Evolutionary conservation across 2,797 vertebrate species (phyloP).

Genomic region (Coranthus polyacanthus): DNA sequence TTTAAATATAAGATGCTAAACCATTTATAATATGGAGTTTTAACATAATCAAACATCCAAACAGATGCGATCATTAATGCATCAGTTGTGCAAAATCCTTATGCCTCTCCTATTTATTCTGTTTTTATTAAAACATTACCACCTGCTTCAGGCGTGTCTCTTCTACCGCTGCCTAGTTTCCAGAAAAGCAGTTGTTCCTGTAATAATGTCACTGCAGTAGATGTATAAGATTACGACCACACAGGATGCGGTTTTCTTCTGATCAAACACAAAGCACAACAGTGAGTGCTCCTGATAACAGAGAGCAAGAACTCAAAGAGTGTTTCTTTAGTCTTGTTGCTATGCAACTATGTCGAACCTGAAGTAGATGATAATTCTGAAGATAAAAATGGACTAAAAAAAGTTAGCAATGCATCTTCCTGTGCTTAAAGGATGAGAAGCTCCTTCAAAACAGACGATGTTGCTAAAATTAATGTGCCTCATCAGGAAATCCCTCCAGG

Average conservation of each 20-base stretch:
- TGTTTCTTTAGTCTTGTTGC: conserved; percentile 71
- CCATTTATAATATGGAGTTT: not conserved
- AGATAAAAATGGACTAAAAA: conserved; percentile 51
- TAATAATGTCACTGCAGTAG: conserved; percentile 33
- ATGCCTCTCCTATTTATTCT: conserved; percentile 9
- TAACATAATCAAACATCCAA: not conserved
- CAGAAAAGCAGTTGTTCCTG: conserved; percentile 29
- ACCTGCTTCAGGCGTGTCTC: conserved; percentile 45
- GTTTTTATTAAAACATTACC: conserved; percentile 14
- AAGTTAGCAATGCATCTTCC: conserved; percentile 44
- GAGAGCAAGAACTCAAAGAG: conserved; percentile 51
- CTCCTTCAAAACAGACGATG: conserved; percentile 26
- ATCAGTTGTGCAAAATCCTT: conserved; percentile 70
- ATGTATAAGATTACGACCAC: conserved; percentile 47
- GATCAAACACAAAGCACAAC: conserved; percentile 67
- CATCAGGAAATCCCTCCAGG: conserved; percentile 46
- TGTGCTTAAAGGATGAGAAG: conserved; percentile 31
- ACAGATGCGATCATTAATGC: not conserved
- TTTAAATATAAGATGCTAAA: not conserved
- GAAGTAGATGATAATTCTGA: conserved; percentile 39
- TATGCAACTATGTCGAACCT: conserved; percentile 75
- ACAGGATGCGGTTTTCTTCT: conserved; percentile 56
- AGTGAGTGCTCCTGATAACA: conserved; percentile 55
- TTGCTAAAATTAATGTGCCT: conserved; percentile 43
- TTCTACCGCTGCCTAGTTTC: conserved; percentile 42